A percentile compares a stretch with the other conserved stretches of the same genome.
phyloP scores from a whole-genome alignment of 2,797 vertebrate species.

The Acrossocheilus fasciatus region DNA sequence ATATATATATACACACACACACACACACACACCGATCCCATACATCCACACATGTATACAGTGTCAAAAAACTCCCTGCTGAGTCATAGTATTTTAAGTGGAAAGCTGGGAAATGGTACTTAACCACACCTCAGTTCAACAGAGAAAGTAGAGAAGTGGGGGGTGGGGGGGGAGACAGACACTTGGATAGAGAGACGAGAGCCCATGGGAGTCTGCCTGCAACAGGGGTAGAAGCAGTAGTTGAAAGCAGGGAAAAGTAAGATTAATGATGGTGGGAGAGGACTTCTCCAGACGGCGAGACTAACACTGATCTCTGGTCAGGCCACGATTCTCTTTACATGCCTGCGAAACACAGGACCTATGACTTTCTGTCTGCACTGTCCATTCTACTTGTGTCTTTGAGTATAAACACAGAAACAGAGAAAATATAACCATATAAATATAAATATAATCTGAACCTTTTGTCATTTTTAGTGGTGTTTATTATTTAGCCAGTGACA shows the following conservation, averaged over 20 bases:
- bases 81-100: constrained; percentile 36
- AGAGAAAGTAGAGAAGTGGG: constrained; percentile 21
- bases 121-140: constrained; percentile 41
- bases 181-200: constrained; percentile 38
- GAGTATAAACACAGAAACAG: background rate
- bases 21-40: background rate
- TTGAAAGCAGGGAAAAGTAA: constrained; percentile 52
- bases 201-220: constrained; percentile 47
- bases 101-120: constrained; percentile 1
- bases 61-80: constrained; percentile 1
- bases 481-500: background rate
- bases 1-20: no score
- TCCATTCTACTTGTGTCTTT: background rate
- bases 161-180: background rate
- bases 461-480: background rate
- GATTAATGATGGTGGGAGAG: constrained; percentile 50
- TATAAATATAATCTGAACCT: background rate
- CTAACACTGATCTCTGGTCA: constrained; percentile 32
- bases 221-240: constrained; percentile 14
- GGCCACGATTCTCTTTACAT: background rate
- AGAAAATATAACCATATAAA: background rate
- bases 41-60: background rate
- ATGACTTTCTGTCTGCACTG: constrained; percentile 13
- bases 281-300: constrained; percentile 4
- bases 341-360: constrained; percentile 7